Evolutionary conservation across 2,797 vertebrate species (phyloP).

Genomic region (Trachops cirrhosus): DNA sequence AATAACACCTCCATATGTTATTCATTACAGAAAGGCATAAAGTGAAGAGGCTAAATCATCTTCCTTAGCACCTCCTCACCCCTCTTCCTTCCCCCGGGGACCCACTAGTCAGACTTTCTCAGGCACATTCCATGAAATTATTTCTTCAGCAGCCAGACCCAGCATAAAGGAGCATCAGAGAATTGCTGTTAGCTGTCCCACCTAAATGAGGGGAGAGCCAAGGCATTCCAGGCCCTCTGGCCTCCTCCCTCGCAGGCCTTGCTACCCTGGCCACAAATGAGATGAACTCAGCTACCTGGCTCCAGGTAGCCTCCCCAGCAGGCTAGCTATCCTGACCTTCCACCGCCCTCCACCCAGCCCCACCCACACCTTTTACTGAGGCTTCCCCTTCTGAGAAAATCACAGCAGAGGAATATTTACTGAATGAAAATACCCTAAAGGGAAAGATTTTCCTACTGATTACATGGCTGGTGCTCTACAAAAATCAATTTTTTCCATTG

Average conservation of each 20-base stretch:
- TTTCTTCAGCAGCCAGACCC: not conserved
- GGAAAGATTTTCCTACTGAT: constrained; percentile 43
- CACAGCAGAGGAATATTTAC: not conserved
- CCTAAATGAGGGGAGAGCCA: not conserved
- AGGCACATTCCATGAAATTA: not conserved
- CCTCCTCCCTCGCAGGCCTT: not conserved
- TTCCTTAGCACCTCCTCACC: not conserved
- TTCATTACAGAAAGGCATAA: not conserved
- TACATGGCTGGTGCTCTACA: constrained; percentile 17
- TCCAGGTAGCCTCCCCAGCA: not conserved
- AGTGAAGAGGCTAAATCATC: not conserved
- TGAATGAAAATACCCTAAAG: not conserved
- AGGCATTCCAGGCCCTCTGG: not conserved
- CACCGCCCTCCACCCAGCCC: no score
- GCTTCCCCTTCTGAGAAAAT: not conserved
- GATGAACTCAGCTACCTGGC: not conserved
- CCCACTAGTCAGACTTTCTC: not conserved
- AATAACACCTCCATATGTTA: not conserved
- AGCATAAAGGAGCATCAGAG: not conserved
- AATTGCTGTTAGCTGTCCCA: not conserved
- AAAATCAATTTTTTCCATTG: constrained; percentile 25
- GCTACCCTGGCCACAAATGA: not conserved
- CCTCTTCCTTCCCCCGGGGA: not conserved
- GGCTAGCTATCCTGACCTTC: not conserved
- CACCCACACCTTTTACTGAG: not conserved